These are phyloP conservation scores for Eurosta solidaginis DNA, from an alignment of 1,140 invertebrate genomes.

Conservation along the genomic window DNA sequence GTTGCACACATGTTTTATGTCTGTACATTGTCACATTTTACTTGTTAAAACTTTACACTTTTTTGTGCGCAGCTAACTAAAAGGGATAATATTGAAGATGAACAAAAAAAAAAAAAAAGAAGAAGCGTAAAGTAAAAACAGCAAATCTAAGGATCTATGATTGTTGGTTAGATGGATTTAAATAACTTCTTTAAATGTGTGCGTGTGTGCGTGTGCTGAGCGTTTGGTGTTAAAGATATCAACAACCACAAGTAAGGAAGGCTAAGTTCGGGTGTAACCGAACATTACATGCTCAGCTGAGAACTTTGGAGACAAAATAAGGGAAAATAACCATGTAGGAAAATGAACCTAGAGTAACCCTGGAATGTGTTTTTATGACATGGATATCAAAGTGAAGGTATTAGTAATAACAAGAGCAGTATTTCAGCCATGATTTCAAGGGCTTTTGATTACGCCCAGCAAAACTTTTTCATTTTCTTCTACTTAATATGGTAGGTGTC, in stretches of 20 bases:
- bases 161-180: neutral
- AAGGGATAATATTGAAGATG: slow-evolving; percentile 14
- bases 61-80: neutral
- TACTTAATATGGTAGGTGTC: no score
- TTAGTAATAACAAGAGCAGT: no score
- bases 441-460: no score
- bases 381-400: no score
- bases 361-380: no score
- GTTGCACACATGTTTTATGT: slow-evolving; percentile 18
- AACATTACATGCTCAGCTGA: no score
- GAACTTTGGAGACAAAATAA: no score
- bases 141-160: slow-evolving; percentile 24
- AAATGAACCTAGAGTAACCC: no score
- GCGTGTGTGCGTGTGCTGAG: neutral
- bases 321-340: no score
- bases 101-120: neutral
- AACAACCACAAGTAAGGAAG: neutral
- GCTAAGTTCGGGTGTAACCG: no score
- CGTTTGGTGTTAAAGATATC: neutral
- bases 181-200: neutral
- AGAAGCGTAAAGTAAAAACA: neutral
- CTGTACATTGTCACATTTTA: slow-evolving; percentile 15
- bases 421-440: no score
- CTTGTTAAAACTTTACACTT: slow-evolving; percentile 5
- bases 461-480: no score